Evolutionary conservation across 2,113 vertebrate species (phyloP), one percentile per base, ranked within the genome.

Genomic region (Forbesichthys agassizii): DNA sequence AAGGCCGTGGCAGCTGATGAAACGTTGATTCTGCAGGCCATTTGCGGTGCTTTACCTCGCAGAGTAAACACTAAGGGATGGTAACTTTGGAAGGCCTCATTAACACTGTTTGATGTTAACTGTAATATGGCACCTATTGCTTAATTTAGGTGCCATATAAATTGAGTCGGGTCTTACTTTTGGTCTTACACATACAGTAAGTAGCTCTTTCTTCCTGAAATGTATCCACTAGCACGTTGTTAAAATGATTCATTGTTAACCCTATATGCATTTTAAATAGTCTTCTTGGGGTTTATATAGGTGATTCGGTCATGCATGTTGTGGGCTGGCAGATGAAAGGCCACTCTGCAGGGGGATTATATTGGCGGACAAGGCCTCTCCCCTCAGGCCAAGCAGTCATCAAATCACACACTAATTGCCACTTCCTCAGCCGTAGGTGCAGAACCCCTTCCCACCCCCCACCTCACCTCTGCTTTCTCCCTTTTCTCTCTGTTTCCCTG

Each of bases 351-450:
- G 61, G 75, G 74, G 72, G 59, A 33, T 61, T 61, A 65, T 54
- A 63, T 48, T 78, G 59, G 64, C 63, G 47, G 56, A 73, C 53
- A 59, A 27, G 72, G 79, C 66, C 58, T 77, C 75, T 4, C 64
- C 76, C 77, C 75, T 84, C 67, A 48, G 82, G 80, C 66, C 69
- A 46, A 33, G 33, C 53, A 51, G 59, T 49, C 73, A 76, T 67
- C 85, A 85, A 86, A 86, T 90, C 83, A 87, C 85, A 80, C 69
- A 67, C 77, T 77, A 81, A 86, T 82, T 75, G 81, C 75, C 65
- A 69, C 5, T 65, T 62, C 68, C 76, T 76, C 51, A 56, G 33
- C 78, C 33, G 3, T 16, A 14, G 53, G 14, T 54, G 53, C 54
- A 9, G 27, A 33, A 9, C 3, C 18, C 33, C 56, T 20, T 68